Evolutionary conservation across 2,888 invertebrate species (phyloP).

Genomic region (Oligia strigilis): DNA sequence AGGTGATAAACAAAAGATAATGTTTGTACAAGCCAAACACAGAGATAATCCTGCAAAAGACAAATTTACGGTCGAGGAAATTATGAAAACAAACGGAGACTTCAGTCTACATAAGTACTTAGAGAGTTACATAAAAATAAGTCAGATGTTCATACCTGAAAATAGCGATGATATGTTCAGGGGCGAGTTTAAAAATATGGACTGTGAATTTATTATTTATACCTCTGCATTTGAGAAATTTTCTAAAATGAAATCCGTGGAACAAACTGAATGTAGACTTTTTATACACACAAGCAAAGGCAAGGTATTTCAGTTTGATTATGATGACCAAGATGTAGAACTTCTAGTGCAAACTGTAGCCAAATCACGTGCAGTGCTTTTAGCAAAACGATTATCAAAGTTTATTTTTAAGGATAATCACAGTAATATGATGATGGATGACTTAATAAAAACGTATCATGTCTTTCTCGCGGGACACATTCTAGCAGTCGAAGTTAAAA

Average conservation of each 20-base stretch:
- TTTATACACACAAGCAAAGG: constrained; percentile 44
- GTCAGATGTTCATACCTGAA: constrained; percentile 36
- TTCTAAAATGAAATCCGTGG: constrained; percentile 25
- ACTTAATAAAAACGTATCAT: constrained; percentile 56
- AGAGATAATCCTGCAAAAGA: constrained; percentile 52
- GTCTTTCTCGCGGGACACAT: constrained; percentile 47
- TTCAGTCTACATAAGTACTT: constrained; percentile 59
- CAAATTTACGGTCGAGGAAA: constrained; percentile 50
- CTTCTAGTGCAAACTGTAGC: constrained; percentile 36
- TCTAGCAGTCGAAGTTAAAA: constrained; percentile 13
- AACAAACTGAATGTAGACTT: constrained; percentile 13
- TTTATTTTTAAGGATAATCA: constrained; percentile 50
- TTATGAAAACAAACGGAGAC: constrained; percentile 48
- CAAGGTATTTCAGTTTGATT: constrained; percentile 48
- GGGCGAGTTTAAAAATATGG: constrained; percentile 37
- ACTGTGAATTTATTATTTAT: constrained; percentile 60
- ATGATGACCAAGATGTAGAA: constrained; percentile 51
- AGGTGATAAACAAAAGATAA: constrained; percentile 38
- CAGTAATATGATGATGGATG: constrained; percentile 54
- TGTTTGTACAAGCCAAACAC: constrained; percentile 67
- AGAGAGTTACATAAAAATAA: constrained; percentile 57
- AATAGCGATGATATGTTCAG: constrained; percentile 51
- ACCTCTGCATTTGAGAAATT: constrained; percentile 53
- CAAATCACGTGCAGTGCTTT: constrained; percentile 44
- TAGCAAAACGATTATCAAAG: constrained; percentile 52